These are phyloP conservation scores for Coturnix japonica DNA, from an alignment of 2,113 vertebrate genomes.

Conservation along the genomic window DNA sequence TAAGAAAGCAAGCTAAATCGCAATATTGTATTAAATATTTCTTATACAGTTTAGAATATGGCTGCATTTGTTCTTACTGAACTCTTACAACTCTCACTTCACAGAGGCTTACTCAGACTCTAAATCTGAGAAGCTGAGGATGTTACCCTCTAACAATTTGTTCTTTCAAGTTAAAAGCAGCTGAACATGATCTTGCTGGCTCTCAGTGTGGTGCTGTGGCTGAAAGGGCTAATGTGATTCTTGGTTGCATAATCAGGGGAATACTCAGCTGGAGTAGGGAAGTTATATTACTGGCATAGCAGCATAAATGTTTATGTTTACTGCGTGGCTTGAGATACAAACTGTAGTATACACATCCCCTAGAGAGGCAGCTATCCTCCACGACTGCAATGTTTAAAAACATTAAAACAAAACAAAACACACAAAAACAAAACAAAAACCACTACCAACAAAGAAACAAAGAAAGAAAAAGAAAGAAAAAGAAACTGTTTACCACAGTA, in stretches of 20 bases:
- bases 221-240: conserved; percentile 59
- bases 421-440: neutral
- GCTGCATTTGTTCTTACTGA: conserved; percentile 7
- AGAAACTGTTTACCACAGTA: neutral
- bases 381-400: neutral
- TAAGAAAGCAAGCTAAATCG: neutral
- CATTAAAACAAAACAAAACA: too few species aligned
- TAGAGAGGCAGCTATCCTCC: conserved; percentile 36
- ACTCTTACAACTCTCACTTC: conserved; percentile 39
- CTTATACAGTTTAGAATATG: neutral
- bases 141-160: conserved; percentile 44
- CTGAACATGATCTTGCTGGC: conserved; percentile 21
- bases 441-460: too few species aligned
- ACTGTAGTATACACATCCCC: neutral
- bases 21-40: conserved; percentile 8
- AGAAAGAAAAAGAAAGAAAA: neutral
- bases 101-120: neutral
- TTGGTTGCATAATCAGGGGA: conserved; percentile 48
- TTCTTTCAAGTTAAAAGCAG: conserved; percentile 46
- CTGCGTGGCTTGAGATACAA: conserved; percentile 41
- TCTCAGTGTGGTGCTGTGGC: conserved; percentile 43
- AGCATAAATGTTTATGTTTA: conserved; percentile 63
- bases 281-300: conserved; percentile 38
- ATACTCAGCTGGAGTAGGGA: conserved; percentile 53
- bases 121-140: conserved; percentile 42